Percentiles rank a stretch among this genome's conserved stretches.
These are phyloP conservation scores for Coendou prehensilis DNA, from an alignment of 2,797 vertebrate genomes.

Conservation along the genomic window DNA sequence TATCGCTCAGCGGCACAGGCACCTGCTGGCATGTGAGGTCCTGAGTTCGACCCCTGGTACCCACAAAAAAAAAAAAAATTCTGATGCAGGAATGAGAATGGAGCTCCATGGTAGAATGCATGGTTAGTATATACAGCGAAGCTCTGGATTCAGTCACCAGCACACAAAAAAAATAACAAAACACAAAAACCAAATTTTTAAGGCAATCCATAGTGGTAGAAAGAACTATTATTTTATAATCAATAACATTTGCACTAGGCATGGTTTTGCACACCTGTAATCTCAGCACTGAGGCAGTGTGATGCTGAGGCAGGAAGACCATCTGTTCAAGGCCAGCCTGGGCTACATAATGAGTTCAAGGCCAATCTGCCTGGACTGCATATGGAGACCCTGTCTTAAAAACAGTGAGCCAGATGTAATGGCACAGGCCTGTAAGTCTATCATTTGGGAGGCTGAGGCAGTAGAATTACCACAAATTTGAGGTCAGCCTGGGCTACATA, in stretches of 20 bases:
- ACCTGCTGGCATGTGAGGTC: too few species aligned
- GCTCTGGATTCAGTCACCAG: neutral
- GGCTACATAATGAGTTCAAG: neutral
- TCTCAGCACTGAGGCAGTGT: too few species aligned
- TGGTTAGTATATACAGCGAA: neutral
- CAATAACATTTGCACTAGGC: neutral
- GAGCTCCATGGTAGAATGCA: too few species aligned
- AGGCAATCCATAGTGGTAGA: neutral
- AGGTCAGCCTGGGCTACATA: neutral
- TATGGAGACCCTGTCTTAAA: neutral
- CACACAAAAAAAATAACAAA: neutral
- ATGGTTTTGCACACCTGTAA: neutral
- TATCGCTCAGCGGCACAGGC: too few species aligned
- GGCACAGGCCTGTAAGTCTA: neutral
- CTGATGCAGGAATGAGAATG: too few species aligned
- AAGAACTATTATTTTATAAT: conserved; percentile 30
- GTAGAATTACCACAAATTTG: neutral
- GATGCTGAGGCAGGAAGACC: neutral
- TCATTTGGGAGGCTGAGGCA: neutral
- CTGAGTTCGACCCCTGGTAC: too few species aligned
- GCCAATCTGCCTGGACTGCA: neutral
- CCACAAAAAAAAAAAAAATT: too few species aligned
- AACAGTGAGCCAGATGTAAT: neutral
- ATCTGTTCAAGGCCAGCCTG: neutral
- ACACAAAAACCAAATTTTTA: neutral